Conservation (phyloP, 1,140 invertebrate genomes). For the Trichogramma pretiosum region DNA sequence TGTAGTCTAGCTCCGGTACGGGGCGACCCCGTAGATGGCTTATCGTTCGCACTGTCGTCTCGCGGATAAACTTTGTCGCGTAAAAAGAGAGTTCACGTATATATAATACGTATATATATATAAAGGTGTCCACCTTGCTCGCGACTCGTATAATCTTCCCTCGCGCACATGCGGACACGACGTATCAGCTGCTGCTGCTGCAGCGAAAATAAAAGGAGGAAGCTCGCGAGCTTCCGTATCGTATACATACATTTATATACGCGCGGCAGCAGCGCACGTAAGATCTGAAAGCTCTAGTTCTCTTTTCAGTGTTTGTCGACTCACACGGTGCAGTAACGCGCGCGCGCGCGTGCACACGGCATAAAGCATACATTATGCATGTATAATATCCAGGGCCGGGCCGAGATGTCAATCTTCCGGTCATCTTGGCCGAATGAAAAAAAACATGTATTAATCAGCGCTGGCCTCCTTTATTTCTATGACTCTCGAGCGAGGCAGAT, state of each 20-base stretch:
- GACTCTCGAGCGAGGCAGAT: no score
- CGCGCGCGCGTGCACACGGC: no score
- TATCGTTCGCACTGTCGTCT: conserved; percentile 24
- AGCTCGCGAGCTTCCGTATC: not conserved
- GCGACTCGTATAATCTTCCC: no score
- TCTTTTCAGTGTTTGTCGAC: conserved; percentile 3
- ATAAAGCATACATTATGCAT: no score
- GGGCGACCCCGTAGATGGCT: conserved; percentile 27
- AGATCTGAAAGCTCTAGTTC: conserved; percentile 13
- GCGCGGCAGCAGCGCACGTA: conserved; percentile 2
- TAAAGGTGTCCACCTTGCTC: no score
- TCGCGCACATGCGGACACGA: no score
- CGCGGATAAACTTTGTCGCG: conserved; percentile 8
- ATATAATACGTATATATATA: no score
- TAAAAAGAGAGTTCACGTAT: conserved; percentile 17
- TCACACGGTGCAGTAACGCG: no score
- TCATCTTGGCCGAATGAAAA: conserved; percentile 3
- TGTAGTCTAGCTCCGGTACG: no score
- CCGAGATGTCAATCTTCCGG: conserved; percentile 11
- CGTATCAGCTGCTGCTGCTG: no score
- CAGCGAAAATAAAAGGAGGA: conserved; percentile 1
- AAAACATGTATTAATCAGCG: conserved; percentile 17
- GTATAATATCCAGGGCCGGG: no score
- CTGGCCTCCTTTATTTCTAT: not conserved
- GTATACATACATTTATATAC: not conserved